Percentiles rank a stretch among this genome's conserved stretches.
These are phyloP conservation scores for Caenorhabditis brenneri DNA, from an alignment of 1,140 invertebrate genomes.

Conservation along the genomic window DNA sequence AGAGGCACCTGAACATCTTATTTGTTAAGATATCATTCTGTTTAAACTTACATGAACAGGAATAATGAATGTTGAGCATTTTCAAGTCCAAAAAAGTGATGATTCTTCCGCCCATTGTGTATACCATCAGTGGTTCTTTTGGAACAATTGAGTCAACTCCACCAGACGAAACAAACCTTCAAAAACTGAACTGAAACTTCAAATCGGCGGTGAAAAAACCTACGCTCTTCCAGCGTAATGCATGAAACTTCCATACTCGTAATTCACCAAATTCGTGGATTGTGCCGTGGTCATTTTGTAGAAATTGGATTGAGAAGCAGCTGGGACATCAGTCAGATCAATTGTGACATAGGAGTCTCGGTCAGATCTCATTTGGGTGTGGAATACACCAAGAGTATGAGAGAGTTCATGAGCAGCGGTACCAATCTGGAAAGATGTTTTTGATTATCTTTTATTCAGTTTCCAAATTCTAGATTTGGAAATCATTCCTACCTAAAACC, in stretches of 20 bases:
- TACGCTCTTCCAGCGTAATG: conserved; percentile 38
- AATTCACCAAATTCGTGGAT: background rate
- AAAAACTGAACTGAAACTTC: background rate
- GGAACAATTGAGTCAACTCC: conserved; percentile 36
- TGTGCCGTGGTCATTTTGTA: background rate
- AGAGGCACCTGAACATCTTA: background rate
- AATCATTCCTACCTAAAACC: too few species aligned
- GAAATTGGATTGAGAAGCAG: conserved; percentile 1
- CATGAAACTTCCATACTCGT: conserved; percentile 51
- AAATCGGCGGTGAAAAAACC: background rate
- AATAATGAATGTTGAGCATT: conserved; percentile 39
- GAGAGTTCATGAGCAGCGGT: conserved; percentile 34
- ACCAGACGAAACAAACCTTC: background rate
- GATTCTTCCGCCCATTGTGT: conserved; percentile 41
- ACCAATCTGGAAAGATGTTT: conserved; percentile 3
- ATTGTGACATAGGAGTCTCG: conserved; percentile 39
- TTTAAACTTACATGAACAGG: conserved; percentile 13
- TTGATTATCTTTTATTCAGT: too few species aligned
- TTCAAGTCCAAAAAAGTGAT: conserved; percentile 31
- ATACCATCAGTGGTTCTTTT: background rate
- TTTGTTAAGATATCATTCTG: background rate
- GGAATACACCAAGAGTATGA: conserved; percentile 38
- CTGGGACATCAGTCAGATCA: conserved; percentile 31
- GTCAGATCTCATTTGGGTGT: conserved; percentile 47
- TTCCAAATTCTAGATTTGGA: too few species aligned